Evolutionary conservation across 2,113 vertebrate species (phyloP).

Genomic region (Gavialis gangeticus): DNA sequence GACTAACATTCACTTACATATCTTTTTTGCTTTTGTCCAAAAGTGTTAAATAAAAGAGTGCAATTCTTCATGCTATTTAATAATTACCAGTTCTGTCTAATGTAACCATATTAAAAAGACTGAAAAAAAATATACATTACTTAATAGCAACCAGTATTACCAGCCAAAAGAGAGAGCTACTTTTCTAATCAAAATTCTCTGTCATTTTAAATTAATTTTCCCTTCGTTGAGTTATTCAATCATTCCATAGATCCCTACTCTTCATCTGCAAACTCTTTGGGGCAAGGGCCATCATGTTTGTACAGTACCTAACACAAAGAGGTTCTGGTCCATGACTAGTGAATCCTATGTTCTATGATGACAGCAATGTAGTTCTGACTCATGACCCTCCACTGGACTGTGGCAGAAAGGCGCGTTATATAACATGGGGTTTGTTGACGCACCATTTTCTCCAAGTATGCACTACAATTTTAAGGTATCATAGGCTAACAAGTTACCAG

Average conservation of each 20-base stretch:
- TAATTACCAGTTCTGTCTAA: neutral
- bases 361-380: neutral
- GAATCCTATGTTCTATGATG: too few relatives aligned
- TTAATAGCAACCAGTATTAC: neutral
- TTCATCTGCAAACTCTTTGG: neutral
- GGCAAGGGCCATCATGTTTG: too few relatives aligned
- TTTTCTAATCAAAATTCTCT: neutral
- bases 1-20: neutral
- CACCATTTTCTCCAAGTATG: neutral
- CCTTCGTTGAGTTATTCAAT: neutral
- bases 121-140: neutral
- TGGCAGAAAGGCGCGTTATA: neutral
- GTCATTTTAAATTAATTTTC: neutral
- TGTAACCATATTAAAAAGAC: neutral
- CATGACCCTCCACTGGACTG: neutral
- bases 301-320: too few relatives aligned
- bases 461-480: neutral
- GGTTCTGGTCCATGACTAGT: too few relatives aligned
- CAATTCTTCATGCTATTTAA: neutral
- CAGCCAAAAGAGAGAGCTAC: neutral
- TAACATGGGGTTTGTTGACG: neutral
- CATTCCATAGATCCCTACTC: neutral
- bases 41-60: neutral
- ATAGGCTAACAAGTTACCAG: neutral
- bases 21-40: neutral